phyloP scores from a whole-genome alignment of 37 sponge, comb jelly and placozoan genomes.

The Cliona cf. orientalis region DNA sequence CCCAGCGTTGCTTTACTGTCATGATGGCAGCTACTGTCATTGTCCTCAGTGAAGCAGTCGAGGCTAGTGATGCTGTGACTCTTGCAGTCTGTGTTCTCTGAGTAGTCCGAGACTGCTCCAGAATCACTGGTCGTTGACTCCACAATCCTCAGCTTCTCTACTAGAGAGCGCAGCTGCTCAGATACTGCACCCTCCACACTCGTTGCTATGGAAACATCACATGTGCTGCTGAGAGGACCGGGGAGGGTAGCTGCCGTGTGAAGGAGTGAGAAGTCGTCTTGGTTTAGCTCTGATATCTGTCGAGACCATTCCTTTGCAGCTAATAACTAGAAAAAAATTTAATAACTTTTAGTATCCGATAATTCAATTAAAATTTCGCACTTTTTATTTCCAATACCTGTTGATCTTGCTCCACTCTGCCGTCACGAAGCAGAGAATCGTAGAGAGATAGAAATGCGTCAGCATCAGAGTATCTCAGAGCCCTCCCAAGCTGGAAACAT shows the following conservation, averaged over 20 bases:
- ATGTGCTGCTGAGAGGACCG: no score
- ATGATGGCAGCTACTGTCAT: no score
- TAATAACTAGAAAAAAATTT: constrained; percentile 4
- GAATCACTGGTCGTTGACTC: constrained; percentile 13
- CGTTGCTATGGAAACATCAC: not conserved
- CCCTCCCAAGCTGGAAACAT: constrained; percentile 57
- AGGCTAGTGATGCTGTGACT: not conserved
- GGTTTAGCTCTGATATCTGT: constrained; percentile 55
- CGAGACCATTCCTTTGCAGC: constrained; percentile 37
- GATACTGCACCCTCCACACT: not conserved
- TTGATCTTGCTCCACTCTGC: not conserved
- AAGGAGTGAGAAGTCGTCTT: constrained; percentile 17
- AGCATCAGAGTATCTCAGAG: constrained; percentile 56
- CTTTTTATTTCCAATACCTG: not conserved
- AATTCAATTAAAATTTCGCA: not conserved
- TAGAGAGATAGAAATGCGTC: constrained; percentile 40
- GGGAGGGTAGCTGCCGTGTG: not conserved
- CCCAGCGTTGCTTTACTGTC: no score
- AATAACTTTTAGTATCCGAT: not conserved
- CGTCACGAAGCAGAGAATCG: constrained; percentile 3
- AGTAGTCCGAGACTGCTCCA: constrained; percentile 33
- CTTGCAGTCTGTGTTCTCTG: not conserved
- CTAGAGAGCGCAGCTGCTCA: constrained; percentile 11
- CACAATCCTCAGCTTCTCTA: not conserved
- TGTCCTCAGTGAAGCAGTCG: not conserved